Base-by-base conservation (phyloP, 2,797 vertebrate species). In the Aulostomus chinensis region DNA sequence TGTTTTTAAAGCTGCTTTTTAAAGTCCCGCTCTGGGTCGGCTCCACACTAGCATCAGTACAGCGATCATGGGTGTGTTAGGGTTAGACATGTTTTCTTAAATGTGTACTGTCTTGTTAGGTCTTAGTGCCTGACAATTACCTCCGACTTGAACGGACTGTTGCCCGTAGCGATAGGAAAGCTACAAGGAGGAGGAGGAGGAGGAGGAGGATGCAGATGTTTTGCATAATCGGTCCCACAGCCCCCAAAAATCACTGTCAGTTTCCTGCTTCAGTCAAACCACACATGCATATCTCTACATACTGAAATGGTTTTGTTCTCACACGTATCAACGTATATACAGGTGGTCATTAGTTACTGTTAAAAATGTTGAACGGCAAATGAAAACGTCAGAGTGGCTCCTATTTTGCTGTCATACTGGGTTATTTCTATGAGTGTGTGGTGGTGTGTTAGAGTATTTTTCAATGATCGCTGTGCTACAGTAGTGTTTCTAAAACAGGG, bases 1-100 rank as follows among this genome's bases (percentile, higher is more conserved):
- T 90, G 84, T 89, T 86, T 89, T 71, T 74, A 73, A 85, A 90
- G 81, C 85, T 87, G 85, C 84, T 87, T 77, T 55, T 52, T 59
- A 67, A 56, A 69, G 58, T 78, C 69, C 65, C 49, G 68, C 52
- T 52, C 54, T 31, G 35, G 70, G 57, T n/a, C 70, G 35, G 48
- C 46, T 60, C 42, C 32, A 13, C 60, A 28, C 46, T 49, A 49
- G 72, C 77, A 83, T 67, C 61, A 70, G 52, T 51, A 34, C 67
- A 78, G 59, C 45, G 39, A 60, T 61, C 58, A 60, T 39, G 68
- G 70, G 65, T 46, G 73, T 75, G 76, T 77, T 85, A 30, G 58
- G 59, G 55, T 71, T 58, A 3, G 56, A 74, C 46, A 59, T 70
- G 42, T 73, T 70, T 64, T 58, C 66, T 58, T 56, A 38, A 74